Evolutionary conservation across 2,888 invertebrate species (phyloP).

Genomic region (Pantelozetes paolii): DNA sequence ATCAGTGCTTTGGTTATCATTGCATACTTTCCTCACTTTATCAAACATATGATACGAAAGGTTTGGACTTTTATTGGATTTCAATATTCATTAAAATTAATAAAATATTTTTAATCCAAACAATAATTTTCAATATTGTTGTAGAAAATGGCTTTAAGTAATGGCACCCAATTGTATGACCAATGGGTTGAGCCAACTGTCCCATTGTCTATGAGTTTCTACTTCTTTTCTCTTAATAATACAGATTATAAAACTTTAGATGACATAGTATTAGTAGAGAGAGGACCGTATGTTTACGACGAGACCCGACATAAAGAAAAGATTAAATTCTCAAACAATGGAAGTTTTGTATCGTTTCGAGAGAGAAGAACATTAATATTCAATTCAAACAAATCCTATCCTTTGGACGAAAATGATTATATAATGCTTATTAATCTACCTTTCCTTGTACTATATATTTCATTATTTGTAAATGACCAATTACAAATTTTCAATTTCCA

Average conservation of each 20-base stretch:
- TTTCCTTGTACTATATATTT: neutral
- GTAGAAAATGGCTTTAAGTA: constrained; percentile 10
- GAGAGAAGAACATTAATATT: constrained; percentile 1
- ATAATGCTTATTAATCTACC: constrained; percentile 26
- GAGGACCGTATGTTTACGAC: constrained; percentile 35
- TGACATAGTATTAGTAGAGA: constrained; percentile 15
- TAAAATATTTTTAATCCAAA: no score
- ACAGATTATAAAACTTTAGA: neutral
- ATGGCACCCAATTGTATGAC: constrained; percentile 4
- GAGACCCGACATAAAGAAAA: constrained; percentile 16
- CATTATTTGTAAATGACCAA: no score
- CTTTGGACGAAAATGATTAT: neutral
- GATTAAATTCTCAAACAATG: neutral
- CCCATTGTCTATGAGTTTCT: constrained; percentile 32
- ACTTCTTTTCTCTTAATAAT: constrained; percentile 25
- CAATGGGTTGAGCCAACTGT: constrained; percentile 2
- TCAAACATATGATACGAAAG: no score
- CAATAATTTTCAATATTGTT: no score
- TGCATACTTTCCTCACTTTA: no score
- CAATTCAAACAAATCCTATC: neutral
- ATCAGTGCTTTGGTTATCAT: no score
- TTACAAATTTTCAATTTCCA: no score
- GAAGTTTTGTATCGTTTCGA: neutral
- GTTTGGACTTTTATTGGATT: no score
- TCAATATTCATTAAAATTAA: no score